Base-by-base conservation (phyloP, 2,888 invertebrate genomes). In the Flexamia atlantica region DNA sequence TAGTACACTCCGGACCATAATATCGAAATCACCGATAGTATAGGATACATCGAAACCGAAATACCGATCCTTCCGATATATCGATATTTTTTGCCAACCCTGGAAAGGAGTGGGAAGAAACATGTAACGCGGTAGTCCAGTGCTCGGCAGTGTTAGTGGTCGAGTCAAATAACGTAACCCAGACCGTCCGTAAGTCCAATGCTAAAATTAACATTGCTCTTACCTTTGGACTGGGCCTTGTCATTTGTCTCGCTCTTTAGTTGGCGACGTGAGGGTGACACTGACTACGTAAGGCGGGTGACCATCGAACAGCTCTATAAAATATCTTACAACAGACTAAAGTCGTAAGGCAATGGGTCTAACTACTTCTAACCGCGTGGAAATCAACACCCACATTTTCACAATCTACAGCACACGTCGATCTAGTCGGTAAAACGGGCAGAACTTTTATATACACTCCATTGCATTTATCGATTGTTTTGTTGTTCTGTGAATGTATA, bases 321-420 rank as follows among this genome's bases (percentile, higher is more conserved):
- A 57, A 36, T 79, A 79, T 79, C 4, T 50, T 79, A 79, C 79
- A 79, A 79, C 57, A 79, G 50, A 53, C 57, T 79, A 79, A 76
- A 28, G 46, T 76, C 42, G 42, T 42, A 79, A 79, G 79, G 79
- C 79, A 79, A 53, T 79, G 79, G 79, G 79, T 79, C 79, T 79
- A 79, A 57, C 79, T 79, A 79, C 79, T 12, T 28, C 79, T 79
- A 79, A n/a, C 50, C 76, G 50, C 42, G 79, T 57, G 53, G 79
- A 50, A 28, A 76, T 50, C 23, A 72, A 46, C 76, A 46, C n/a
- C 76, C 76, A 76, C 76, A 72, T 36, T 76, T n/a, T 42, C 76
- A 76, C 70, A 76, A 79, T 79, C 79, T 79, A 79, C 57, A 76
- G 30, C 79, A 79, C 79, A 79, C 79, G 57, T 79, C 76, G 40